Evolutionary conservation across 2,113 vertebrate genomes (phyloP).

Genomic region (Parotia lawesii): DNA sequence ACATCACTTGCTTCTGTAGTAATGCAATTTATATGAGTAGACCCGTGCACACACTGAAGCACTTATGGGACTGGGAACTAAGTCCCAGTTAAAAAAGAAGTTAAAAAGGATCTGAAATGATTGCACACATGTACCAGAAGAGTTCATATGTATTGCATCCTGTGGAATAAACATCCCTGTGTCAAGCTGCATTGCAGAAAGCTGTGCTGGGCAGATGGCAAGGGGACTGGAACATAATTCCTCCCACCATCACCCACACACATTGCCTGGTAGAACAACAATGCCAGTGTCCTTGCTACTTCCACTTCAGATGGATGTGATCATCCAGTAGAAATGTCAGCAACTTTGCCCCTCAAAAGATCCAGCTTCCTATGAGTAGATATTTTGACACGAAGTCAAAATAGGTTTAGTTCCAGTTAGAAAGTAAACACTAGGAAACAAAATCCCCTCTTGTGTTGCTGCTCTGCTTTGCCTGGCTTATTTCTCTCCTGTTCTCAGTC

Average conservation of each 20-base stretch:
- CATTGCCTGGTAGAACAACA: slow-evolving; percentile 22
- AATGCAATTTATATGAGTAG: background rate
- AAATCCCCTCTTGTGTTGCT: background rate
- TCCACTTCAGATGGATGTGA: background rate
- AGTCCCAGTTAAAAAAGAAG: background rate
- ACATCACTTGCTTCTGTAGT: background rate
- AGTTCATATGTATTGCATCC: background rate
- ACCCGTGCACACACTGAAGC: background rate
- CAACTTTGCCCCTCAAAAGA: background rate
- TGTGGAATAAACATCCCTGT: slow-evolving; percentile 56
- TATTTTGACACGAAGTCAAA: background rate
- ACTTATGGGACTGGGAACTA: background rate
- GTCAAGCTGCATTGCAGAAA: slow-evolving; percentile 51
- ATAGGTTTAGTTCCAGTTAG: background rate
- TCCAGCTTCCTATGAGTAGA: background rate
- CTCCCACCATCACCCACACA: background rate
- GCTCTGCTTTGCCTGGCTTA: background rate
- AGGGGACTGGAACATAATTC: slow-evolving; percentile 46
- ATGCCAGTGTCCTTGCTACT: slow-evolving; percentile 9
- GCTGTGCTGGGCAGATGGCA: slow-evolving; percentile 67
- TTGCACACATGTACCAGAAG: background rate
- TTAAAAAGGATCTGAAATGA: background rate
- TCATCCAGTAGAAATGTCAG: background rate
- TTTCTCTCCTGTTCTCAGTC: background rate
- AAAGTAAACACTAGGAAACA: background rate